phyloP scores from a whole-genome alignment of 1,140 invertebrate genomes.

The Hirudo medicinalis region DNA sequence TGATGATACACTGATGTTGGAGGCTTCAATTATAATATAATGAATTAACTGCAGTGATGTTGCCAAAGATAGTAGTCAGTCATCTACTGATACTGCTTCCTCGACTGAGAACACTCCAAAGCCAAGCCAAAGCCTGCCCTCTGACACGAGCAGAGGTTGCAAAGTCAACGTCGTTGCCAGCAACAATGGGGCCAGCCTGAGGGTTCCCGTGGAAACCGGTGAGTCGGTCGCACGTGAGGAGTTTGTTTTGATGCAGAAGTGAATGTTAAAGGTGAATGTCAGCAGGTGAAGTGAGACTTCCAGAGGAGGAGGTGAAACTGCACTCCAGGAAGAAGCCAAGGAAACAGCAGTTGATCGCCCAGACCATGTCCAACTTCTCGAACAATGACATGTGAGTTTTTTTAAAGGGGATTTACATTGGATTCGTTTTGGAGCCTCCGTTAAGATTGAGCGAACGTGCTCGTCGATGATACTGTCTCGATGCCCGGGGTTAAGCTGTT shows the following conservation, averaged over 20 bases:
- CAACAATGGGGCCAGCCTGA: background rate
- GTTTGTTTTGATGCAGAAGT: no score
- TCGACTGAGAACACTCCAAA: constrained; percentile 10
- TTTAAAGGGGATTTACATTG: no score
- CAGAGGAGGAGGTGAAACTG: constrained; percentile 5
- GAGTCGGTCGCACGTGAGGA: no score
- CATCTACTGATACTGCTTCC: constrained; percentile 8
- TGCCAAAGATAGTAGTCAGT: constrained; percentile 10
- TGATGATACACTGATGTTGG: no score
- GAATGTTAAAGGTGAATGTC: no score
- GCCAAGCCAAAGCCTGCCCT: background rate
- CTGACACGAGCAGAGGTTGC: background rate
- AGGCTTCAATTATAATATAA: no score
- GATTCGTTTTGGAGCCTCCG: no score
- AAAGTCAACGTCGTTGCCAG: constrained; percentile 1
- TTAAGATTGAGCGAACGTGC: no score
- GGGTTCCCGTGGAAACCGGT: background rate
- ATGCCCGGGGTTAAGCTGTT: no score
- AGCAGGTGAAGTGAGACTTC: background rate
- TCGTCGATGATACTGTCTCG: no score
- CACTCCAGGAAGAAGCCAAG: constrained; percentile 11
- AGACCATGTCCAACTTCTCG: no score
- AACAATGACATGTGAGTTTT: no score
- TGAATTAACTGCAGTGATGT: background rate
- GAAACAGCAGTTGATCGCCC: background rate